Conservation (phyloP, 2,797 vertebrate species). For the Propithecus deckenii region DNA sequence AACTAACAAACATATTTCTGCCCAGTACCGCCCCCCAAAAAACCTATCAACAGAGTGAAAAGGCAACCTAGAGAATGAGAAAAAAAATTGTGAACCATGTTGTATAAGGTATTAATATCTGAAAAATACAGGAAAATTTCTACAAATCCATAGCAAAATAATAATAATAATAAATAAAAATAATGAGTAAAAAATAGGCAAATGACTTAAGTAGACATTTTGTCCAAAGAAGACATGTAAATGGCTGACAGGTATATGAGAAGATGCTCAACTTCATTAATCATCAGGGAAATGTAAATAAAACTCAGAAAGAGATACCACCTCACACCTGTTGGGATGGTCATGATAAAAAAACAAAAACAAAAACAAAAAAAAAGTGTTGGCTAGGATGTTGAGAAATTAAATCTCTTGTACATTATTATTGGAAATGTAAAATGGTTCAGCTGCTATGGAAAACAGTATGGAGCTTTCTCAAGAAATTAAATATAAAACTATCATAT, state of each 20-base stretch:
- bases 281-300: background rate
- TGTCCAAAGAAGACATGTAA: background rate
- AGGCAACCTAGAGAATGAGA: no score
- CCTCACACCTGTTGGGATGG: background rate
- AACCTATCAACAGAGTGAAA: no score
- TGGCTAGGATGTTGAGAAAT: background rate
- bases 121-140: background rate
- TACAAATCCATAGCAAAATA: background rate
- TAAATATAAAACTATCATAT: background rate
- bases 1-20: background rate
- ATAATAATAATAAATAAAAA: background rate
- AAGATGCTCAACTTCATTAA: background rate
- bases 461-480: background rate
- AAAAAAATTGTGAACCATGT: background rate
- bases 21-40: background rate
- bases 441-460: background rate
- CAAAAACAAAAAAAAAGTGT: background rate
- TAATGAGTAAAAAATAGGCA: background rate
- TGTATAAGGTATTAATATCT: background rate
- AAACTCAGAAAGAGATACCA: background rate
- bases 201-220: background rate
- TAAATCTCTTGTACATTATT: background rate
- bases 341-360: background rate
- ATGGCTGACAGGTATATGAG: background rate
- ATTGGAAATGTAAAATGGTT: background rate